These are phyloP conservation scores for Danaus plexippus DNA, from an alignment of 1,140 invertebrate species.

Conservation along the genomic window DNA sequence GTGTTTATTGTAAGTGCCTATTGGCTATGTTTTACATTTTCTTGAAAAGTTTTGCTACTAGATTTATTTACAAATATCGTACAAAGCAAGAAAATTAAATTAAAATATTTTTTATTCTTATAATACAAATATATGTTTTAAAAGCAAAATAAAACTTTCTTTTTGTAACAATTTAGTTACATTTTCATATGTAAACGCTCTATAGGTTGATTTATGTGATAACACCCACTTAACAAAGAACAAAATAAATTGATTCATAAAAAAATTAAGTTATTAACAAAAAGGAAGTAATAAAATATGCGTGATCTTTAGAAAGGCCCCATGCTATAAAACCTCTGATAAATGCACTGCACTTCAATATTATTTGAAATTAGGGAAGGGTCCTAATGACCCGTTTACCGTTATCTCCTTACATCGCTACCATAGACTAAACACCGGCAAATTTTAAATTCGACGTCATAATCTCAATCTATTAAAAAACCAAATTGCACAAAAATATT, in stretches of 20 bases:
- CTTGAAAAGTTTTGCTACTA: too few relatives aligned
- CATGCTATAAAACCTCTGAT: conserved; percentile 43
- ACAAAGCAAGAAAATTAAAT: too few relatives aligned
- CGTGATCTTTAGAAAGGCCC: conserved; percentile 33
- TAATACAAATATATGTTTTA: too few relatives aligned
- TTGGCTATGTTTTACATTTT: too few relatives aligned
- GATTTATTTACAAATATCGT: too few relatives aligned
- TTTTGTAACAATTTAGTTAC: too few relatives aligned
- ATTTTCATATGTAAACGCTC: too few relatives aligned
- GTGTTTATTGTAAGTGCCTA: not conserved
- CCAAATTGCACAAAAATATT: conserved; percentile 20
- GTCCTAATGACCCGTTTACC: conserved; percentile 64
- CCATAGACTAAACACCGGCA: conserved; percentile 44
- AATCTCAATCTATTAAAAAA: conserved; percentile 41
- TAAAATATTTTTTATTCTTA: too few relatives aligned
- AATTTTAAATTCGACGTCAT: conserved; percentile 62
- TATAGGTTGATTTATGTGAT: too few relatives aligned
- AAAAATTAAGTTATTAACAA: conserved; percentile 47
- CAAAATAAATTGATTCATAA: too few relatives aligned
- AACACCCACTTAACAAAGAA: too few relatives aligned
- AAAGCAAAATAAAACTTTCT: too few relatives aligned
- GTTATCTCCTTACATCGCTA: conserved; percentile 57
- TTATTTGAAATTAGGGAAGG: conserved; percentile 48
- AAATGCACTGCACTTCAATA: conserved; percentile 48
- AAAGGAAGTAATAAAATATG: conserved; percentile 48